Conservation (phyloP, 2,888 invertebrate species). For the Unio pictorum region DNA sequence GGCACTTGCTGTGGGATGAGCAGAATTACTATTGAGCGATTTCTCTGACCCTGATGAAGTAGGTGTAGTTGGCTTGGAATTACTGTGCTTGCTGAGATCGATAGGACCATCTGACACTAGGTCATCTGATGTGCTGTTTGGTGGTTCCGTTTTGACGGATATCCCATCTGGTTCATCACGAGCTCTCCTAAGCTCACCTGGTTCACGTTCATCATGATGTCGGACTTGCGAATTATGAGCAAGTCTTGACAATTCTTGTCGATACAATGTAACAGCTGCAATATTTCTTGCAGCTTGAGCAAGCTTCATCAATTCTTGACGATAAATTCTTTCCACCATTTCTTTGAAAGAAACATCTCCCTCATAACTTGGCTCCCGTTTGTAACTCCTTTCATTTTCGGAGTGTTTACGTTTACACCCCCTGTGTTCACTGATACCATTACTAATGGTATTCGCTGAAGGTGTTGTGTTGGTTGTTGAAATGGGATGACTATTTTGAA, state of each 20-base stretch:
- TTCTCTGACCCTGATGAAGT: slow-evolving; percentile 47
- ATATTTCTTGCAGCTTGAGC: slow-evolving; percentile 77
- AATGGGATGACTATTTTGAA: slow-evolving; percentile 20
- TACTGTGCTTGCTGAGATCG: slow-evolving; percentile 61
- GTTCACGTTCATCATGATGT: slow-evolving; percentile 79
- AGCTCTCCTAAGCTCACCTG: slow-evolving; percentile 37
- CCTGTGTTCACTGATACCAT: slow-evolving; percentile 7
- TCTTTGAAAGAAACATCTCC: slow-evolving; percentile 80
- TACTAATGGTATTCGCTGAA: slow-evolving; percentile 5
- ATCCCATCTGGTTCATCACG: slow-evolving; percentile 34
- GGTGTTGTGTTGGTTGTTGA: slow-evolving; percentile 23
- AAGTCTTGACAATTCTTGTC: slow-evolving; percentile 92
- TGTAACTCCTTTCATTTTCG: slow-evolving; percentile 22
- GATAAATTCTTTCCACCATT: slow-evolving; percentile 69
- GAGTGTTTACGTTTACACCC: slow-evolving; percentile 16
- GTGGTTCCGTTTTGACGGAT: slow-evolving; percentile 55
- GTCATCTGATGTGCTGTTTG: slow-evolving; percentile 56
- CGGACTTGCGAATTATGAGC: slow-evolving; percentile 72
- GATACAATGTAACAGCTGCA: slow-evolving; percentile 83
- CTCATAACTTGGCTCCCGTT: slow-evolving; percentile 27
- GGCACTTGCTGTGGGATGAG: slow-evolving; percentile 72
- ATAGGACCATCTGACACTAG: slow-evolving; percentile 51
- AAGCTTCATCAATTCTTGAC: slow-evolving; percentile 87
- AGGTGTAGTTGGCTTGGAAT: slow-evolving; percentile 51
- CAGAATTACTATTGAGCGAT: slow-evolving; percentile 58